Base-by-base conservation (phyloP, 2,888 invertebrate species). In the Phyllotreta striolata region DNA sequence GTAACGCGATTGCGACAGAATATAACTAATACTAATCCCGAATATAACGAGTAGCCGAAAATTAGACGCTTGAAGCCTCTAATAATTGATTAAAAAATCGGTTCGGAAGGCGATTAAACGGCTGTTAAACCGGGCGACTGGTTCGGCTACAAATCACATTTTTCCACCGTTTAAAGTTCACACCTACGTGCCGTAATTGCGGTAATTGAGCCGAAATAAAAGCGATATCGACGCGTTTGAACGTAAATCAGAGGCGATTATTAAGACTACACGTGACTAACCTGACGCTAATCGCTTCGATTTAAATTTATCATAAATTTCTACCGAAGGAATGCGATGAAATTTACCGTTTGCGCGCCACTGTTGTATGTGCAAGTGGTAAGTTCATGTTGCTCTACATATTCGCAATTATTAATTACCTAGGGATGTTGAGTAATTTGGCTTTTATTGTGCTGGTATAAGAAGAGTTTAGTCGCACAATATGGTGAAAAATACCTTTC, bases 171-270 rank as follows among this genome's bases (percentile, higher is more conserved):
- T 57, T 63, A 39, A 14, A 55, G 59, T 69, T 71, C 67, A 71
- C 71, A 70, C 71, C 70, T 71, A 69, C 71, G 66, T 66, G 57
- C 40, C 37, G 66, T 71, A 71, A 71, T 71, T 70, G 71, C 66
- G 55, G 66, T 69, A 69, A 70, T 71, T 64, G 62, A 64, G 55
- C 61, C 24, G 24, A 24, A 24, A 24, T 24, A 24, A 24, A 24
- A 24, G 24, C 24, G 24, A 24, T 24, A 24, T 60, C 70, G 67
- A 71, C 67, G 59, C 68, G 69, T 67, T 61, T 64, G 38, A 40
- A 40, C 62, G 69, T 72, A 70, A 70, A 72, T 72, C 72, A 70
- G 55, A 66, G 66, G 49, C 68, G 69, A 70, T 70, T 70, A 66
- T 62, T 58, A 44, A 64, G 60, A 64, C 55, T 58, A 55, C 63